A percentile compares a stretch with the other conserved stretches of the same genome.
phyloP scores from a whole-genome alignment of 1,140 invertebrate genomes.

The Zaprionus ghesquierei region DNA sequence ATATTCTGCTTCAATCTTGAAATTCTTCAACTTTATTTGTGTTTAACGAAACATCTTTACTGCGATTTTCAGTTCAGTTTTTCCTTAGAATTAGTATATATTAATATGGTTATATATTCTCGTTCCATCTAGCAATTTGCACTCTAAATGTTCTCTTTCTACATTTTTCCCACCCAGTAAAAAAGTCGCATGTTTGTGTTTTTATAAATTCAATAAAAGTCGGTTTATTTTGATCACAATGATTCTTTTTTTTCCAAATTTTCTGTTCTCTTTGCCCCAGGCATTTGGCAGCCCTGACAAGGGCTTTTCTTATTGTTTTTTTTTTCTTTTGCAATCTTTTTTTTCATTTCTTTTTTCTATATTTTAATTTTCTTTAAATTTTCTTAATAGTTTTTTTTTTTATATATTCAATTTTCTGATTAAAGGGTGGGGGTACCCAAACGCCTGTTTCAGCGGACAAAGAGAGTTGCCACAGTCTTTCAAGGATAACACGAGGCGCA shows the following conservation, averaged over 20 bases:
- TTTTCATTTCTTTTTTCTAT: constrained; percentile 26
- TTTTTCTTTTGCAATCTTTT: constrained; percentile 3
- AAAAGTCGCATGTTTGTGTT: neutral
- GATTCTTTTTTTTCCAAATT: constrained; percentile 66
- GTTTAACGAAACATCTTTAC: too few relatives aligned
- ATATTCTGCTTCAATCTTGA: too few relatives aligned
- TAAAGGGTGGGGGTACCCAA: constrained; percentile 14
- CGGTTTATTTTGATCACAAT: constrained; percentile 78
- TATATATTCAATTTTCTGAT: constrained; percentile 5
- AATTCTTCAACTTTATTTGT: too few relatives aligned
- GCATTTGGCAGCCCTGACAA: constrained; percentile 71
- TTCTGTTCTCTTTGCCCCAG: constrained; percentile 67
- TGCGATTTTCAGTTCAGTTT: too few relatives aligned
- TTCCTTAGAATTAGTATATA: too few relatives aligned
- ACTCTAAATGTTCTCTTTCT: neutral
- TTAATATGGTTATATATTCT: too few relatives aligned
- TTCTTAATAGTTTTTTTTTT: constrained; percentile 10
- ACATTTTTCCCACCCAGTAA: neutral
- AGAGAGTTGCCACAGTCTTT: constrained; percentile 52
- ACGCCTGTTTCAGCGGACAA: constrained; percentile 22
- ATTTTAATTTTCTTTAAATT: constrained; percentile 1
- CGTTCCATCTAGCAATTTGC: neutral
- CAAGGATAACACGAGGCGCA: constrained; percentile 46
- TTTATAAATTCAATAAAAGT: constrained; percentile 72
- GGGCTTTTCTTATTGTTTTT: constrained; percentile 48